Conservation (phyloP, 2,888 invertebrate species). For the Julus scanicus region DNA sequence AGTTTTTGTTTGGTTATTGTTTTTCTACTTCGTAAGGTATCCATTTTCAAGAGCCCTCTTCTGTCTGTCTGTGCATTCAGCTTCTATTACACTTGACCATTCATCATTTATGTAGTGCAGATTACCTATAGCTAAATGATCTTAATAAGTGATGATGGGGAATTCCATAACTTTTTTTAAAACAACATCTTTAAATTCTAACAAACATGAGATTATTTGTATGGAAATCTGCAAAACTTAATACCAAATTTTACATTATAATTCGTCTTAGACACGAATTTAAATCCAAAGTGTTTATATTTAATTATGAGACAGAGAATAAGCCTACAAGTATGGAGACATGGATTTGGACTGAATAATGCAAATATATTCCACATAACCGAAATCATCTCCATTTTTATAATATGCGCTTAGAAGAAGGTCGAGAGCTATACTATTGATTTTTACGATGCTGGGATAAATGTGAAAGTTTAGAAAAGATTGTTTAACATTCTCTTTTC, state of each 20-base stretch:
- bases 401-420: background rate
- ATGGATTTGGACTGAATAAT: background rate
- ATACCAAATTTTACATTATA: background rate
- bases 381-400: background rate
- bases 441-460: conserved; percentile 30
- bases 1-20: conserved; percentile 1
- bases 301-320: background rate
- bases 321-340: background rate
- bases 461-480: conserved; percentile 37
- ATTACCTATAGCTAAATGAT: background rate
- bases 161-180: too few species aligned
- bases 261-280: background rate
- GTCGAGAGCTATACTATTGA: conserved; percentile 27
- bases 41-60: background rate
- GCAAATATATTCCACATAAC: background rate
- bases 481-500: conserved; percentile 47
- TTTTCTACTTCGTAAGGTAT: background rate
- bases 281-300: background rate
- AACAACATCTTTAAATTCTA: too few species aligned
- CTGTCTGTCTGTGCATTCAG: background rate
- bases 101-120: background rate
- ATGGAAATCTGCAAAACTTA: background rate
- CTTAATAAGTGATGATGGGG: background rate
- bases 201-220: too few species aligned
- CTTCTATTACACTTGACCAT: background rate